Evolutionary conservation across 2,113 vertebrate species (phyloP).

Genomic region (Trichechus manatus): DNA sequence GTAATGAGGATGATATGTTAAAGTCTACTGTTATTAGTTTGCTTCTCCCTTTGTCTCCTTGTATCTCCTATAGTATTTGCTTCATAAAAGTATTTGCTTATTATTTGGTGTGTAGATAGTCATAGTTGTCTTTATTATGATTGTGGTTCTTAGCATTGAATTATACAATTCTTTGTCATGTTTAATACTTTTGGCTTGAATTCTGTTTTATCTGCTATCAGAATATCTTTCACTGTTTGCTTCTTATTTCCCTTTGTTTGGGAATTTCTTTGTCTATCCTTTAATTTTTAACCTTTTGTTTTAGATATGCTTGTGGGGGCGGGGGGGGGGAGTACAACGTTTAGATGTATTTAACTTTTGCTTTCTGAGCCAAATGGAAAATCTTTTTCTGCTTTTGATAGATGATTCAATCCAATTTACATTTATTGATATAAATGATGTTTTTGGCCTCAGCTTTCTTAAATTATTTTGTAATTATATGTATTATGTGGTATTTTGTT

Average conservation of each 20-base stretch:
- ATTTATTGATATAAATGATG: not conserved
- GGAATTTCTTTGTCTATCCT: not conserved
- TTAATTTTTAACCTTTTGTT: not conserved
- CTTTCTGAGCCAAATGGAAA: slow-evolving; percentile 1
- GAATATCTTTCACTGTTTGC: not conserved
- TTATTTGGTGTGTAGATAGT: not conserved
- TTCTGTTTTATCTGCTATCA: not conserved
- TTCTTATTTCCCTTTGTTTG: not conserved
- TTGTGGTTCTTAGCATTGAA: not conserved
- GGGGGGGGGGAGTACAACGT: too few relatives aligned
- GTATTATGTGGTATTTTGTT: not conserved
- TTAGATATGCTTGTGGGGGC: not conserved
- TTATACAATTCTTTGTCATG: not conserved
- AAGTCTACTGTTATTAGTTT: not conserved
- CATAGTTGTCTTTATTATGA: slow-evolving; percentile 18
- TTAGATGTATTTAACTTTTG: not conserved
- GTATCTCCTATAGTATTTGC: not conserved
- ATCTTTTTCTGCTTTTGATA: not conserved
- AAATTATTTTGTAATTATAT: slow-evolving; percentile 38
- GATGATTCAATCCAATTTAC: not conserved
- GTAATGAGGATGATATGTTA: not conserved
- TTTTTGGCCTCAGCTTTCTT: not conserved
- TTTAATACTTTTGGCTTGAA: not conserved
- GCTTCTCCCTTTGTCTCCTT: not conserved
- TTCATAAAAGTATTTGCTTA: not conserved